Base-by-base conservation (phyloP, 1,140 invertebrate species). In the Drosophila malerkotliana region DNA sequence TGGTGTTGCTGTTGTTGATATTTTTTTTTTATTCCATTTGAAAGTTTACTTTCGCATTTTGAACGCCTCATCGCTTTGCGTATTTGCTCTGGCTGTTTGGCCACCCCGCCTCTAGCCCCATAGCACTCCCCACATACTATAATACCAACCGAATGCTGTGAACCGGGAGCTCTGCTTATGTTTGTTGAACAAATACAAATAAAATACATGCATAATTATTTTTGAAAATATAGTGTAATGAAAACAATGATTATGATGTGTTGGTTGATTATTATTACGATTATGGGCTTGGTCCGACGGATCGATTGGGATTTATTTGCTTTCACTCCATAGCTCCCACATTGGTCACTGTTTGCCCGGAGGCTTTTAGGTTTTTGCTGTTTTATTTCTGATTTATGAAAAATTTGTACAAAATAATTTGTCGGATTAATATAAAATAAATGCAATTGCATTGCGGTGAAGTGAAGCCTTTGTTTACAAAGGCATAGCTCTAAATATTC, bases 181-280 rank as follows among this genome's bases (percentile, higher is more conserved):
- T 90, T 88, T 90, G 85, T 84, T 89, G 77, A 79, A 59, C 88
- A 90, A 90, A 90, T 71, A 91, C 83, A 88, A 90, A 90, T 90
- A 90, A 88, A 88, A 85, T 82, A 85, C 75, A 85, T 85, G 83
- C 88, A 85, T 89, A 88, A 90, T 90, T 90, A 89, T 89, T 90
- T 90, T 81, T 64, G 75, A 87, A 90, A 90, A 88, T 89, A 91
- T 78, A 71, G 67, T 88, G 83, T 87, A 87, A 89, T 88, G 83
- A 67, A 89, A 71, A 49, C 62, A 57, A 55, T 80, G 83, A 79
- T 88, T 83, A 83, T 88, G 79, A 73, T 82, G 75, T 79, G 75
- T 72, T 77, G 76, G 64, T 63, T 59, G 67, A 64, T 84, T 79
- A 80, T 81, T 69, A 87, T 82, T 79, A 88, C 72, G 64, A 75